phyloP scores from a whole-genome alignment of 2,888 invertebrate species.

The Habroteleia sp. region DNA sequence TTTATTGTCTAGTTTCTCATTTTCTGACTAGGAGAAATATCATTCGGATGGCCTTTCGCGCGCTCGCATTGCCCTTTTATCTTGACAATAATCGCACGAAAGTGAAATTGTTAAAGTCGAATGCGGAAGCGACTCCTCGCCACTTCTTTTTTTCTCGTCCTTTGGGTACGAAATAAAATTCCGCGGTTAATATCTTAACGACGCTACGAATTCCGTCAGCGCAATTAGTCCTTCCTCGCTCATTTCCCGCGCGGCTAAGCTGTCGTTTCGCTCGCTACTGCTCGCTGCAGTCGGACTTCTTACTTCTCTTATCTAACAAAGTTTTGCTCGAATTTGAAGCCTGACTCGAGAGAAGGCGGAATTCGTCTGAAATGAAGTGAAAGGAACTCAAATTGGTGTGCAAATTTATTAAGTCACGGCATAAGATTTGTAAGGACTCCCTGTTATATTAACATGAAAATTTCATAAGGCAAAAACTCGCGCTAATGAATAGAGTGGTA shows the following conservation, averaged over 20 bases:
- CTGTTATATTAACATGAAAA: slow-evolving; percentile 50
- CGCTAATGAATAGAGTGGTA: slow-evolving; percentile 37
- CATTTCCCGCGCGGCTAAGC: slow-evolving; percentile 51
- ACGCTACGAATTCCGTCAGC: slow-evolving; percentile 21
- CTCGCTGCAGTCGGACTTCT: slow-evolving; percentile 31
- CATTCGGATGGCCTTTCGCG: neutral
- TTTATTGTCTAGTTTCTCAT: slow-evolving; percentile 38
- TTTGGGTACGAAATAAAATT: slow-evolving; percentile 29
- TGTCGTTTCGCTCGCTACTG: slow-evolving; percentile 20
- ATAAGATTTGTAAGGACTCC: slow-evolving; percentile 41
- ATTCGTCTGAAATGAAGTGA: slow-evolving; percentile 57
- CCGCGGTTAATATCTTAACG: slow-evolving; percentile 49
- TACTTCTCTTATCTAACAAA: slow-evolving; percentile 41
- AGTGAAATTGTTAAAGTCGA: slow-evolving; percentile 34
- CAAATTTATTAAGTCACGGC: slow-evolving; percentile 54
- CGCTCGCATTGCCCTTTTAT: slow-evolving; percentile 26
- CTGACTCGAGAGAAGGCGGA: slow-evolving; percentile 23
- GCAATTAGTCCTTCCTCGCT: slow-evolving; percentile 56
- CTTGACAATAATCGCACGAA: slow-evolving; percentile 39
- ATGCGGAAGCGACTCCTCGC: slow-evolving; percentile 8
- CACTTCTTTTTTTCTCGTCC: neutral
- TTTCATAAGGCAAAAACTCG: slow-evolving; percentile 47
- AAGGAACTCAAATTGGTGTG: slow-evolving; percentile 45
- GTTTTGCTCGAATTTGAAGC: slow-evolving; percentile 44
- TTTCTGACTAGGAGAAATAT: slow-evolving; percentile 14